Base-by-base conservation (phyloP, 23 tunicate species). In the Halocynthia roretzi region DNA sequence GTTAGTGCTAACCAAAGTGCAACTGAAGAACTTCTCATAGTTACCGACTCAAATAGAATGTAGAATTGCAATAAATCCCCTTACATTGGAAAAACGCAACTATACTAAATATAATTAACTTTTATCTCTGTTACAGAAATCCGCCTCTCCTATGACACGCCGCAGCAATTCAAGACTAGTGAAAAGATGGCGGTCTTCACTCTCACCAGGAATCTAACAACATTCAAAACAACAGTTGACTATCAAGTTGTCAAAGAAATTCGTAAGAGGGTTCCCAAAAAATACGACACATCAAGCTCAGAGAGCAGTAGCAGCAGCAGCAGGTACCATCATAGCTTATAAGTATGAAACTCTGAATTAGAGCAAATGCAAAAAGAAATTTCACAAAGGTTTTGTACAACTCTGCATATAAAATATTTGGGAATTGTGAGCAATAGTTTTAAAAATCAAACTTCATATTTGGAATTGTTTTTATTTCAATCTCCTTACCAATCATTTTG, bases 151-250 rank as follows among this genome's bases (percentile, higher is more conserved):
- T 96, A 96, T 80, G 87, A 90, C 62, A 54, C 93, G 6, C 97
- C 88, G 51, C 54, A 80, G 53, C 89, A 87, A 85, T 96, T 82
- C 51, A 78, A 78, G 71, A 83, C 99, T 15, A 90, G 97, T 61
- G 85, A 87, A 79, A 75, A 80, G 51, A 82, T 68, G 49, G 96
- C 97, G 9, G 21, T 53, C 8, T 81, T 96, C 63, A 51, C 71
- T 4, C 71, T 96, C 15, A 85, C 87, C 18, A 71, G 99, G 58
- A 96, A 90, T 66, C 86, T 71, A 10, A 96, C 86, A n/a, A 90
- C 83, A 6, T 96, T 96, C 78, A 80, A 76, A 51, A 83, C 96
- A 21, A 89, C 81, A 44, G 72, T 89, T 19, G 73, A 81, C 11
- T 96, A 88, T 86, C 58, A 55, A 40, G 76, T 96, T 61, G 72